Conservation (phyloP, 1,140 invertebrate genomes). For the Vanessa tameamea region DNA sequence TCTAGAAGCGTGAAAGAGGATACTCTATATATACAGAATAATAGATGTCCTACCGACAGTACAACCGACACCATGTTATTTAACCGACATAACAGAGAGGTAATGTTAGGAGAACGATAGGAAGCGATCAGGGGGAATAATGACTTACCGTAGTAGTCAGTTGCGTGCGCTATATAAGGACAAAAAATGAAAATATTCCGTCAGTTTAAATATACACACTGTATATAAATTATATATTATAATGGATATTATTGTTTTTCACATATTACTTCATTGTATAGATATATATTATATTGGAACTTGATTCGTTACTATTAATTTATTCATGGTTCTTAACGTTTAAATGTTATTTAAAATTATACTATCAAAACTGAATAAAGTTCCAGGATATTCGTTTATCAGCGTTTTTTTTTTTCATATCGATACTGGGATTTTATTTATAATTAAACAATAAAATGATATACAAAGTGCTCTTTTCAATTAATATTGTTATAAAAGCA, state of each 20-base stretch:
- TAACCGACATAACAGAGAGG: constrained; percentile 49
- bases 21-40: constrained; percentile 61
- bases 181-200: constrained; percentile 83
- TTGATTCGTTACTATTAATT: neutral
- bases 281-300: neutral
- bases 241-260: neutral
- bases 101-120: constrained; percentile 54
- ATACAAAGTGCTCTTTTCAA: constrained; percentile 50
- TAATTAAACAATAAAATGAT: constrained; percentile 38
- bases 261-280: too few species aligned
- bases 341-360: neutral
- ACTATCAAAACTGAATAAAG: neutral
- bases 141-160: constrained; percentile 99
- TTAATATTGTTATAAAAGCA: constrained; percentile 53
- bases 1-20: constrained; percentile 75
- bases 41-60: constrained; percentile 49
- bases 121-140: constrained; percentile 85
- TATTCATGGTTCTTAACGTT: neutral
- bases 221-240: constrained; percentile 35
- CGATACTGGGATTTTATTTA: neutral
- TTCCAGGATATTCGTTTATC: neutral
- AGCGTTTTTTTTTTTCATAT: neutral
- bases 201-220: constrained; percentile 58
- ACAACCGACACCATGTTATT: constrained; percentile 72
- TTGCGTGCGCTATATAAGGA: constrained; percentile 93